Base-by-base conservation (phyloP, 2,888 invertebrate species). In the Galerucella nymphaeae region DNA sequence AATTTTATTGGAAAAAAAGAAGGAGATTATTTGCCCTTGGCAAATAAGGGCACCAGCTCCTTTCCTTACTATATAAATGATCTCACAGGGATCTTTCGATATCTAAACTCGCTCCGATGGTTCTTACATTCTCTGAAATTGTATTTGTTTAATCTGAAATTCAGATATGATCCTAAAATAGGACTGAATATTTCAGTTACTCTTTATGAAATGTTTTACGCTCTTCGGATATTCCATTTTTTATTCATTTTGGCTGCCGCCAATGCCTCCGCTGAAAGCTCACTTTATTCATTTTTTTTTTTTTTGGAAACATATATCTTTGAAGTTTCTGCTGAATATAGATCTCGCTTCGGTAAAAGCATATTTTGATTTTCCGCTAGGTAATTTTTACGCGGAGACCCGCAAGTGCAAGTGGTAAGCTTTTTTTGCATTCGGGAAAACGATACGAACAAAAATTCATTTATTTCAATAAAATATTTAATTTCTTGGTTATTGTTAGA, bases 91-190 rank as follows among this genome's bases (percentile, higher is more conserved):
- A 82, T 82, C 83, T 82, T 82, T 83, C 82, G 80, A 80, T 80
- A 80, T 80, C 79, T 79, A 80, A 76, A 80, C 82, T 78, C 84
- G 83, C 83, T 82, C 76, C 79, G 80, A 79, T 81, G 78, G 78
- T 77, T 82, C 77, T 81, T 78, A 77, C 84, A 81, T 84, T 85
- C 84, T 83, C 83, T 81, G 81, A 84, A 85, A 85, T 85, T 85
- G 84, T 85, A 84, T 85, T 85, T 85, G 85, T 85, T 85, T 85
- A 85, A 85, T 85, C 85, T 85, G 84, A 85, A 85, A 83, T 85
- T 84, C 83, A 85, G 85, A 85, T 85, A 83, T 83, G 77, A 79
- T 79, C 76, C 75, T 74, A 73, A 77, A 76, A 77, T 79, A 77
- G 76, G 76, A 76, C 75, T 76, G 78, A 78, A 80, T 79, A 80